A percentile compares a stretch with the other conserved stretches of the same genome.
These are phyloP conservation scores for Porites rus DNA, from an alignment of 92 coral and sea anemone genomes.

Conservation along the genomic window DNA sequence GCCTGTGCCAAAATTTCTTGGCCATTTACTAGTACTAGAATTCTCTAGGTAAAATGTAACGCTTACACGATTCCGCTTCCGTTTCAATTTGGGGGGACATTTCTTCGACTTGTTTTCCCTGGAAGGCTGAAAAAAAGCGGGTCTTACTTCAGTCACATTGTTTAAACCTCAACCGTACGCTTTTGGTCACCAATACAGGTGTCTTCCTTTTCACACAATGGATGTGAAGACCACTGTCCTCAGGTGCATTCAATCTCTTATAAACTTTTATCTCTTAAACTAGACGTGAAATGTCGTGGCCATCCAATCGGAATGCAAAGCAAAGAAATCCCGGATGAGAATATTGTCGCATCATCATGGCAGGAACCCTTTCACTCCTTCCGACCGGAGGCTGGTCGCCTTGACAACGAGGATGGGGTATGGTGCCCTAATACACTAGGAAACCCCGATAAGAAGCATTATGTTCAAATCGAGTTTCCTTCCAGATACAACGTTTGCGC, in stretches of 20 bases:
- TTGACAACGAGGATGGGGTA: slow-evolving; percentile 37
- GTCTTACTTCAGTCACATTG: too few species aligned
- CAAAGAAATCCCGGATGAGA: slow-evolving; percentile 35
- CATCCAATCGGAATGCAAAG: slow-evolving; percentile 49
- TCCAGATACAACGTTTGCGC: slow-evolving; percentile 38
- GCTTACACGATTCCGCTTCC: too few species aligned
- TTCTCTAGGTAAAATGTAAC: too few species aligned
- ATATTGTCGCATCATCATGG: slow-evolving; percentile 52
- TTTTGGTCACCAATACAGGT: too few species aligned
- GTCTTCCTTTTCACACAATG: not conserved
- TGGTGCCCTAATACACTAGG: slow-evolving; percentile 45
- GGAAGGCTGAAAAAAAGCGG: too few species aligned
- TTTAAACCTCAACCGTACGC: too few species aligned
- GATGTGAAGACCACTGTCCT: too few species aligned
- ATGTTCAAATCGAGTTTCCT: slow-evolving; percentile 40
- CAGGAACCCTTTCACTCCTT: slow-evolving; percentile 39
- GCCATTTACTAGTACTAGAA: too few species aligned
- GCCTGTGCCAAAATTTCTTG: too few species aligned
- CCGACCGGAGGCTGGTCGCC: slow-evolving; percentile 57
- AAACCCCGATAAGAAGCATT: slow-evolving; percentile 18
- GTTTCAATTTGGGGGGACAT: too few species aligned
- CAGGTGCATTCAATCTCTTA: not conserved
- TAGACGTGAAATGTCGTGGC: slow-evolving; percentile 48
- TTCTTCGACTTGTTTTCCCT: too few species aligned
- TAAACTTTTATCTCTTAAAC: not conserved